These are phyloP conservation scores for Spea bombifrons DNA, from an alignment of 2,113 vertebrate genomes.

Conservation along the genomic window DNA sequence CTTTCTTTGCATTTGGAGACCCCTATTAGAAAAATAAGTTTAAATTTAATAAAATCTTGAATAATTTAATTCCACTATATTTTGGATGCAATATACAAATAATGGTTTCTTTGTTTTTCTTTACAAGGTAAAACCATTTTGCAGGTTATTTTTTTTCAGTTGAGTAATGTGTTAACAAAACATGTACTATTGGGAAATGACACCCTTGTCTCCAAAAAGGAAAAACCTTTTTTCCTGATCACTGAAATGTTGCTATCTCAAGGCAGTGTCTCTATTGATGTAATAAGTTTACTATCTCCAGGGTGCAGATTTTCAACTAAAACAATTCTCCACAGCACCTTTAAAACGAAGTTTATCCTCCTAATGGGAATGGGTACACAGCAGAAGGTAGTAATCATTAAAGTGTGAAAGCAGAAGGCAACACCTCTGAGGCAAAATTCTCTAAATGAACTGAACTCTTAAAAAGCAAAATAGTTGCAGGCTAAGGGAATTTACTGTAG, in stretches of 20 bases:
- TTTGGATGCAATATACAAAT: no score
- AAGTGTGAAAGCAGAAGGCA: slow-evolving; percentile 53
- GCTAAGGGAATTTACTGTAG: slow-evolving; percentile 54
- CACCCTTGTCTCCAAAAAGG: slow-evolving; percentile 39
- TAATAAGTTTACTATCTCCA: slow-evolving; percentile 55
- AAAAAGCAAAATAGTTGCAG: slow-evolving; percentile 49
- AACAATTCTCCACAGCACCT: slow-evolving; percentile 54
- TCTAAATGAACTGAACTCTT: slow-evolving; percentile 55
- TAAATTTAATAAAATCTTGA: no score
- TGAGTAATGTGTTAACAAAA: not conserved
- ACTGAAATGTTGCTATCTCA: slow-evolving; percentile 51
- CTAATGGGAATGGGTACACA: slow-evolving; percentile 54
- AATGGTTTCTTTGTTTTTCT: no score
- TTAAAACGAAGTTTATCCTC: slow-evolving; percentile 47
- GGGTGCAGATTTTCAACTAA: slow-evolving; percentile 53
- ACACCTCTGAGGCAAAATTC: slow-evolving; percentile 53
- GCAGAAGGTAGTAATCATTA: slow-evolving; percentile 53
- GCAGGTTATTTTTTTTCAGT: not conserved
- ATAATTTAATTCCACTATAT: no score
- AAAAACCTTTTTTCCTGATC: slow-evolving; percentile 40
- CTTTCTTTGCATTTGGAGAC: no score
- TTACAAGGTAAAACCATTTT: no score
- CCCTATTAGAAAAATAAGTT: no score
- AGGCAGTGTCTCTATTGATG: slow-evolving; percentile 49
- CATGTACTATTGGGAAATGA: slow-evolving; percentile 5